These are phyloP conservation scores for Teleogryllus oceanicus DNA, from an alignment of 2,888 invertebrate genomes.

Conservation along the genomic window DNA sequence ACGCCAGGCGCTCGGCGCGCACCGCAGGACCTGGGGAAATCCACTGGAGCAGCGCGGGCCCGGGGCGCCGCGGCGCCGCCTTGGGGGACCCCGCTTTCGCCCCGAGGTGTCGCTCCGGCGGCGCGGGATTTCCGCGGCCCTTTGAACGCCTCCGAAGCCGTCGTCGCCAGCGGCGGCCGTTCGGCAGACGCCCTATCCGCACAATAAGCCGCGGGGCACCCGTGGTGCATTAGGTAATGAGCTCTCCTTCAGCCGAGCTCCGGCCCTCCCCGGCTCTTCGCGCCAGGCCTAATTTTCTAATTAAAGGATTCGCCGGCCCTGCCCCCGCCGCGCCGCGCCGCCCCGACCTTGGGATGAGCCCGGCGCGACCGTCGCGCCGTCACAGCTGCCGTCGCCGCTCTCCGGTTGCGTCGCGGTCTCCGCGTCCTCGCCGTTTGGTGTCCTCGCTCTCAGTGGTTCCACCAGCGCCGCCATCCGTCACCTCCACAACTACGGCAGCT, in stretches of 20 bases:
- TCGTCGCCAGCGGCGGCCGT: neutral
- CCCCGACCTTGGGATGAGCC: neutral
- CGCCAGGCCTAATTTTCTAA: slow-evolving; percentile 18
- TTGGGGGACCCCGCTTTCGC: no score
- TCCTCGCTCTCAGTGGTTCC: no score
- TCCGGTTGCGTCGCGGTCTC: neutral
- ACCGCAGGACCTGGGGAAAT: no score
- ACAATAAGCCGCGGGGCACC: slow-evolving; percentile 18
- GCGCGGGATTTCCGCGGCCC: no score
- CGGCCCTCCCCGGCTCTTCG: neutral
- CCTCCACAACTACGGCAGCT: neutral
- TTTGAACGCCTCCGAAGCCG: no score
- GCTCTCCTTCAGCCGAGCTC: neutral
- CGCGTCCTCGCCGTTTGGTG: neutral
- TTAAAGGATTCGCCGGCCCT: slow-evolving; percentile 6
- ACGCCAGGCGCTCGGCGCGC: no score
- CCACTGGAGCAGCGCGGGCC: no score
- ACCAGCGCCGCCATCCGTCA: neutral
- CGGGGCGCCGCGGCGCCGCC: no score
- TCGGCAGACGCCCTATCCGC: neutral
- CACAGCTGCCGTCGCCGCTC: neutral
- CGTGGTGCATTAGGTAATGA: slow-evolving; percentile 9
- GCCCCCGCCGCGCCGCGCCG: neutral
- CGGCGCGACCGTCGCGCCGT: neutral
- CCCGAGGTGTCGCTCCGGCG: no score